Conservation (phyloP, 2,888 invertebrate genomes). For the Ypsolopha scabrella region DNA sequence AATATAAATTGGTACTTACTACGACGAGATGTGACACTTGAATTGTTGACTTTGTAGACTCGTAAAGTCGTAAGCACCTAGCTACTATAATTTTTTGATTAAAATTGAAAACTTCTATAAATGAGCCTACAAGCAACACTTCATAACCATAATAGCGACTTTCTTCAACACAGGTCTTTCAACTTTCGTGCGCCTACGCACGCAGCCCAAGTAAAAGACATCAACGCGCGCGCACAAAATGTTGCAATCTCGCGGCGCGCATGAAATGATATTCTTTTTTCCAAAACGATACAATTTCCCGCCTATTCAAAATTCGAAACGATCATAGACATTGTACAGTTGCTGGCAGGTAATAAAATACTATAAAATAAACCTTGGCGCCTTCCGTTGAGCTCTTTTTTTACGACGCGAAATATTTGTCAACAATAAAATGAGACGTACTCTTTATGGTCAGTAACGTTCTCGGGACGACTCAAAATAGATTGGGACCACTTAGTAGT, state of each 20-base stretch:
- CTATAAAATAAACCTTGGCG: conserved; percentile 56
- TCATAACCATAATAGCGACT: background rate
- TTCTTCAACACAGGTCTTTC: conserved; percentile 4
- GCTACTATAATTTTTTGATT: no score
- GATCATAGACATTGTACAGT: background rate
- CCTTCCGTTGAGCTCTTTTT: conserved; percentile 55
- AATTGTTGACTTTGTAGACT: no score
- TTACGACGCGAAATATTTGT: conserved; percentile 65
- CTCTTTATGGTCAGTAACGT: conserved; percentile 53
- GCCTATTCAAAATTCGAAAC: conserved; percentile 26
- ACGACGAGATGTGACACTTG: no score
- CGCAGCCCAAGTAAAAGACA: conserved; percentile 40
- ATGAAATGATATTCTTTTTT: background rate
- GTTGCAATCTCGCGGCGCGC: background rate
- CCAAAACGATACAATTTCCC: conserved; percentile 39
- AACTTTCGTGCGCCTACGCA: conserved; percentile 33
- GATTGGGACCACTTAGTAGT: conserved; percentile 30
- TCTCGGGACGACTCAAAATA: conserved; percentile 29
- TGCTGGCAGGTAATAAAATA: conserved; percentile 21
- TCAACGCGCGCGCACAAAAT: conserved; percentile 38
- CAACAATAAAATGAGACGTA: conserved; percentile 68
- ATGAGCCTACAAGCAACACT: background rate
- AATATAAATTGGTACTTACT: no score
- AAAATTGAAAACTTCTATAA: background rate
- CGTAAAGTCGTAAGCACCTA: no score